phyloP scores from a whole-genome alignment of 1,140 invertebrate genomes.

The Tachypleus tridentatus region DNA sequence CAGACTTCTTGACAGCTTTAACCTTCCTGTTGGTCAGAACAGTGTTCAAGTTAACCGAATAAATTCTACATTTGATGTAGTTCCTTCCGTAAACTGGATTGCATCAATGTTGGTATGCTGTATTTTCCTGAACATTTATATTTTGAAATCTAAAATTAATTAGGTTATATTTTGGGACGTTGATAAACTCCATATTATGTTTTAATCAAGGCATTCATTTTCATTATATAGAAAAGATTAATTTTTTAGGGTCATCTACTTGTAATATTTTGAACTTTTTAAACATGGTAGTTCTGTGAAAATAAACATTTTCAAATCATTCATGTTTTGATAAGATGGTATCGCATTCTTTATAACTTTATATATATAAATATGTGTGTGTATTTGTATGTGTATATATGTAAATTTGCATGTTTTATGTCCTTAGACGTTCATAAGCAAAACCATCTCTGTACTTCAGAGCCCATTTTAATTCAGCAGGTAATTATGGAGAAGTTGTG shows the following conservation, averaged over 20 bases:
- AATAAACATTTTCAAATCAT: too few species aligned
- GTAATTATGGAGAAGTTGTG: too few species aligned
- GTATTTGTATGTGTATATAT: too few species aligned
- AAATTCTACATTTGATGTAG: constrained; percentile 38
- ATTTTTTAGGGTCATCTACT: constrained; percentile 5
- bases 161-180: background rate
- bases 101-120: constrained; percentile 46
- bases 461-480: too few species aligned
- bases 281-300: too few species aligned
- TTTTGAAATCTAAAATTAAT: constrained; percentile 40
- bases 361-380: too few species aligned
- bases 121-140: constrained; percentile 49
- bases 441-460: too few species aligned
- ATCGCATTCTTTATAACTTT: too few species aligned
- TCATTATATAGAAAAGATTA: constrained; percentile 34
- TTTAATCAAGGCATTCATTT: constrained; percentile 23
- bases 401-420: too few species aligned
- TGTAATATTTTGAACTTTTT: too few species aligned
- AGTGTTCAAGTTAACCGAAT: constrained; percentile 32
- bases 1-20: constrained; percentile 57
- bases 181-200: constrained; percentile 15
- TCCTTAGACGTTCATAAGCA: too few species aligned
- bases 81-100: constrained; percentile 53
- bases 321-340: too few species aligned
- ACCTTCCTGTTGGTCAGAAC: constrained; percentile 65